Conservation (phyloP, 2,113 vertebrate genomes). For the Maccullochella peelii region DNA sequence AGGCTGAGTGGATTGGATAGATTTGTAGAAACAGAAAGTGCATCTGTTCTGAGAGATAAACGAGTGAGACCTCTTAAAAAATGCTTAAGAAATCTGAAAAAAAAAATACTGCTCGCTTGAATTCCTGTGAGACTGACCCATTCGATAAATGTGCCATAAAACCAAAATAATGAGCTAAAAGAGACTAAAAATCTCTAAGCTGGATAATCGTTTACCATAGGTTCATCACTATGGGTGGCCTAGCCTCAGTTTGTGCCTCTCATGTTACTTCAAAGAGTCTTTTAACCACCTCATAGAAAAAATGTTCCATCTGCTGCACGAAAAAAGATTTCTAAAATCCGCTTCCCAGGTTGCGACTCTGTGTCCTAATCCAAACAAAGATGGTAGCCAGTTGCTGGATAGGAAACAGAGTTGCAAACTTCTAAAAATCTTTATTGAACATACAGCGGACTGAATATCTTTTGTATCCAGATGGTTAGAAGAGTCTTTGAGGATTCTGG, state of each 20-base stretch:
- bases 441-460: neutral
- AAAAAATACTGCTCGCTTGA: neutral
- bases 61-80: neutral
- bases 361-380: neutral
- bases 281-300: neutral
- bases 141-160: neutral
- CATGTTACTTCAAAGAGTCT: neutral
- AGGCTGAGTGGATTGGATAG: neutral
- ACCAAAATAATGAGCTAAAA: neutral
- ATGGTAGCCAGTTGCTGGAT: neutral
- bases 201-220: too few relatives aligned
- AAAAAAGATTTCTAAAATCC: neutral
- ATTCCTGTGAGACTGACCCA: neutral
- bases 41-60: neutral
- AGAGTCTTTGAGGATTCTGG: neutral
- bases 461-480: neutral
- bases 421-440: neutral
- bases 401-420: neutral
- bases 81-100: neutral
- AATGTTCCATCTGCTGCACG: neutral
- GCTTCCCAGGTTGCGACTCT: neutral
- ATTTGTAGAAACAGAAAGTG: neutral
- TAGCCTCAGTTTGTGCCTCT: neutral
- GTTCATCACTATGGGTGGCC: neutral
- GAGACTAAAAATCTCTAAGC: neutral